phyloP scores from a whole-genome alignment of 1,140 invertebrate species.

The Leptinotarsa undecemlineata region DNA sequence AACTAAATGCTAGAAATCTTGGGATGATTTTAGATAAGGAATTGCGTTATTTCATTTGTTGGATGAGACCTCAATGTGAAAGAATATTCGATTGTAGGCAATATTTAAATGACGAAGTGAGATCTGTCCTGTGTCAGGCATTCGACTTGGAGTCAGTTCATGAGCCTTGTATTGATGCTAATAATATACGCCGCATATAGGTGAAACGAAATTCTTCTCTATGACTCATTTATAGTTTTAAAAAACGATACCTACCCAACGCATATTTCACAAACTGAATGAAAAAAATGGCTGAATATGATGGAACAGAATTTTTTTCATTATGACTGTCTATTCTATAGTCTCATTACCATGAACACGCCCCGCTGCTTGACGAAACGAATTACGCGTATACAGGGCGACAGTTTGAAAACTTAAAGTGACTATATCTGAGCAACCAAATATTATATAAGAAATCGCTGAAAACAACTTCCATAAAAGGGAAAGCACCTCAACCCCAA shows the following conservation, averaged over 20 bases:
- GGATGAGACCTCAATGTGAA: neutral
- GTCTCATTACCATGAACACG: neutral
- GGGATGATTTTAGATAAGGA: too few relatives aligned
- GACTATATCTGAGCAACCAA: too few relatives aligned
- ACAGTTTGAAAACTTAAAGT: too few relatives aligned
- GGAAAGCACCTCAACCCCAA: too few relatives aligned
- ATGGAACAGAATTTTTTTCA: neutral
- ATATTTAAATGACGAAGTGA: neutral
- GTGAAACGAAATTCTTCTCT: neutral
- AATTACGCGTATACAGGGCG: too few relatives aligned
- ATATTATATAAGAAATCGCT: too few relatives aligned
- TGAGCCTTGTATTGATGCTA: neutral
- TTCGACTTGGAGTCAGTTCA: neutral
- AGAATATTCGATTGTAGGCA: neutral
- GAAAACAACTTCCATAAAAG: too few relatives aligned
- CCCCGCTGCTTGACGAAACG: too few relatives aligned
- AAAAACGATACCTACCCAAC: neutral
- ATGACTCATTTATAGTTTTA: neutral
- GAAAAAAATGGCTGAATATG: neutral
- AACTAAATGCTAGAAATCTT: too few relatives aligned
- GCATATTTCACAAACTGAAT: neutral
- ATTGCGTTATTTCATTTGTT: too few relatives aligned
- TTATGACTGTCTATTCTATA: neutral
- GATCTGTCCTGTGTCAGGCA: neutral
- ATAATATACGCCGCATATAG: neutral